Evolutionary conservation across 92 coral and sea anemone species (phyloP).

Genomic region (Meandrina meandrites): DNA sequence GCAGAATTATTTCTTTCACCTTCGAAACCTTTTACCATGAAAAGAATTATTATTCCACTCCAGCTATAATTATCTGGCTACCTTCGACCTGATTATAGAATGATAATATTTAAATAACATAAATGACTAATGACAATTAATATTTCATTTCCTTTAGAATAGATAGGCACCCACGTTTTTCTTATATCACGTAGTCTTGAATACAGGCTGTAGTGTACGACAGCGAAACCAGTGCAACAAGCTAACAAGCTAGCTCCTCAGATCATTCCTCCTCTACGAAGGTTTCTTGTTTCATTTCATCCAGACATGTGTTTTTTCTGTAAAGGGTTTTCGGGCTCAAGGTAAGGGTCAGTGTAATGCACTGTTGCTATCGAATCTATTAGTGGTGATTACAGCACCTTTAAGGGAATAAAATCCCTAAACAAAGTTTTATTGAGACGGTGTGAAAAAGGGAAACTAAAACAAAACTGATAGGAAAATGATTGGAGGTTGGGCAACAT

Average conservation of each 20-base stretch:
- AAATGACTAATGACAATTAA: not conserved
- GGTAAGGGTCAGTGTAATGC: not conserved
- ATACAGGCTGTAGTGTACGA: not conserved
- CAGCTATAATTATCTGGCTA: not conserved
- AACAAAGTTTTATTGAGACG: too few relatives aligned
- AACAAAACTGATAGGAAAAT: too few relatives aligned
- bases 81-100: not conserved
- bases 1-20: not conserved
- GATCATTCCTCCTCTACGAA: not conserved
- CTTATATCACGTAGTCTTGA: not conserved
- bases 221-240: not conserved
- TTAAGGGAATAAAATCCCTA: too few relatives aligned
- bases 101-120: not conserved
- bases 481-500: too few relatives aligned
- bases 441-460: too few relatives aligned
- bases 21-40: not conserved
- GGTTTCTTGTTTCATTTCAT: not conserved
- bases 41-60: not conserved
- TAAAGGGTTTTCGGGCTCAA: not conserved
- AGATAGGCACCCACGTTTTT: not conserved
- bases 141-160: not conserved
- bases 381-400: too few relatives aligned
- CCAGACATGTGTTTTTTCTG: not conserved
- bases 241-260: not conserved
- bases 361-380: not conserved